Base-by-base conservation (phyloP, 2,797 vertebrate genomes). In the Dryobates pubescens region DNA sequence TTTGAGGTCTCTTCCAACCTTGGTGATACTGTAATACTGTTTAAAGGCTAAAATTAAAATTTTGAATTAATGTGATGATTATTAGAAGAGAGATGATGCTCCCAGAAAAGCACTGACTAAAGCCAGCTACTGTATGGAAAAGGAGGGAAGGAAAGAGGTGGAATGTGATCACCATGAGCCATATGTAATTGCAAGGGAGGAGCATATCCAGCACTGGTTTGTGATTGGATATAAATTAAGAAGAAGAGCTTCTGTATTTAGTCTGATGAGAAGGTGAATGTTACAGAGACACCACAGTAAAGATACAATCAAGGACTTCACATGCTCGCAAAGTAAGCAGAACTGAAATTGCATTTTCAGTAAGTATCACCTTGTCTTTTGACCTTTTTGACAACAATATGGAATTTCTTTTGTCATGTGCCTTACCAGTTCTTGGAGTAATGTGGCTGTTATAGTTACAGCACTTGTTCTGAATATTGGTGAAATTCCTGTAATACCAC, bases 41-140 rank as follows among this genome's bases (percentile, higher is more conserved):
- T 95, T 83, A 95, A 94, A 89, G 72, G 54, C 68, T 79, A 89
- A 88, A 93, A 94, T 78, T 80, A 91, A 96, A 92, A 95, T 82
- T 92, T 97, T 83, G 96, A 95, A 96, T 97, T 95, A 96, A 92
- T 68, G 51, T 80, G 53, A 94, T 97, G 49, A 95, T 97, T 96
- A 88, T 93, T 93, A 88, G 84, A 94, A 94, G 74, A 80, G 90
- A 92, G 81, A 88, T 57, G 91, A 70, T 76, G 43, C 61, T 94
- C 57, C 45, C 82, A 70, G 83, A 78, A 93, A 69, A 88, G 51
- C 62, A 27, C 8, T 83, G 76, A 90, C 65, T 84, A 80, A 89
- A 92, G 93, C 69, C 19, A 5, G 32, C 56, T 88, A 51, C 62
- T 18, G 65, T 85, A 30, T 10, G 11, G 71, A 86, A 88, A 75